Conservation (phyloP, 2,888 invertebrate genomes). For the Vandiemenella viatica region DNA sequence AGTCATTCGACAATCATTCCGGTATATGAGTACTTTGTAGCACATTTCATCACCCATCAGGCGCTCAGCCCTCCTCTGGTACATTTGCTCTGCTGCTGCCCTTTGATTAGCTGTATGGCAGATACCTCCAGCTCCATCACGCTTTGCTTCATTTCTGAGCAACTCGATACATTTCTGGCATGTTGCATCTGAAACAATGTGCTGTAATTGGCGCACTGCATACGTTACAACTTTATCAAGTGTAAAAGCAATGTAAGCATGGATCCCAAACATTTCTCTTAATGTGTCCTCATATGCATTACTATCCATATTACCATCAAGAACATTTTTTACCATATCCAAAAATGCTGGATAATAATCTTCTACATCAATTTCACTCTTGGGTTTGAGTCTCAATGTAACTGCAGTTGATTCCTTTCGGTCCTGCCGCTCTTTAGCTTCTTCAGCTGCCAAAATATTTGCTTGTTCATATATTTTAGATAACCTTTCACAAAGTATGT, state of each 20-base stretch:
- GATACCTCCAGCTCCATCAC: constrained; percentile 54
- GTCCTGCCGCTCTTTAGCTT: constrained; percentile 40
- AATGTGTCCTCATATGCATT: constrained; percentile 85
- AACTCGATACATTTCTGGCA: constrained; percentile 71
- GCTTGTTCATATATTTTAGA: constrained; percentile 69
- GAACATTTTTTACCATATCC: constrained; percentile 84
- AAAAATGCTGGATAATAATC: constrained; percentile 85
- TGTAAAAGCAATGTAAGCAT: constrained; percentile 92
- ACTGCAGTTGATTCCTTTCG: constrained; percentile 58
- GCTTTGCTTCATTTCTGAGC: constrained; percentile 50
- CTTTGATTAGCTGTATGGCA: constrained; percentile 49
- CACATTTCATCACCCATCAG: constrained; percentile 79
- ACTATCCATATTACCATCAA: constrained; percentile 91
- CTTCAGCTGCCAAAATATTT: constrained; percentile 43
- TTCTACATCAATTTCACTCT: constrained; percentile 61
- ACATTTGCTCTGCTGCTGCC: constrained; percentile 48
- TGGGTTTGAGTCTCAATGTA: constrained; percentile 68
- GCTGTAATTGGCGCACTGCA: constrained; percentile 71
- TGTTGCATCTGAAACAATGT: constrained; percentile 78
- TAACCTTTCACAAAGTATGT: constrained; percentile 80
- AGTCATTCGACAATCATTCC: constrained; percentile 71
- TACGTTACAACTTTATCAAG: constrained; percentile 77
- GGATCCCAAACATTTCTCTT: constrained; percentile 92
- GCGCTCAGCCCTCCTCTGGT: constrained; percentile 68
- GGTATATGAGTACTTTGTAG: constrained; percentile 56